A percentile compares a stretch with the other conserved stretches of the same genome.
Evolutionary conservation across 2,113 vertebrate species (phyloP).

Genomic region (Prionailurus bengalensis): DNA sequence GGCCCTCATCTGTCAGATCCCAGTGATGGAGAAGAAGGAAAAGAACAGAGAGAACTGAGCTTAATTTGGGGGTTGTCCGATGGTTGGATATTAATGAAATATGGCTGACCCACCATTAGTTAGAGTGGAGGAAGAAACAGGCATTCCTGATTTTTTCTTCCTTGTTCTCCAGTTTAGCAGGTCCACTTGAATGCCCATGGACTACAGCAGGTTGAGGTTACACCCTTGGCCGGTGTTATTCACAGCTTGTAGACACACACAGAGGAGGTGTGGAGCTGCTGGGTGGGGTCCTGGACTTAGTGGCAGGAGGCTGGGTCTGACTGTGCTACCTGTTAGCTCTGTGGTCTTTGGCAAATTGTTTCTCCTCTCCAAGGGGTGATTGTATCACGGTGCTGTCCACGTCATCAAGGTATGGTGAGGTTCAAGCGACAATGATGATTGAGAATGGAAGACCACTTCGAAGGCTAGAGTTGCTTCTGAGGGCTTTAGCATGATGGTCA

Average conservation of each 20-base stretch:
- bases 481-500: not conserved
- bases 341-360: not conserved
- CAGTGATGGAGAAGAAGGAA: not conserved
- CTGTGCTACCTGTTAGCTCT: not conserved
- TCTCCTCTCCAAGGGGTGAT: not conserved
- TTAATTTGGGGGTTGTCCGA: not conserved
- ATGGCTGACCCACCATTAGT: not conserved
- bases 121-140: not conserved
- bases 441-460: not conserved
- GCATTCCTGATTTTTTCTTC: not conserved
- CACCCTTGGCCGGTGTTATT: rapidly evolving
- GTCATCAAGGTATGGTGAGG: not conserved
- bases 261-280: not conserved
- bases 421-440: not conserved
- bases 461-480: not conserved
- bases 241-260: rapidly evolving
- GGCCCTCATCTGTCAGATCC: not conserved
- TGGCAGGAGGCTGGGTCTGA: not conserved
- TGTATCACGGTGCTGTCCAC: not conserved
- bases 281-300: not conserved
- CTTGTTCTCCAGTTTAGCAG: not conserved
- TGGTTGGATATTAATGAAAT: not conserved
- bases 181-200: not conserved
- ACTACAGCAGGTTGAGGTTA: not conserved
- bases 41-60: not conserved